phyloP scores from a whole-genome alignment of 1,140 invertebrate genomes.

The Meloidogyne chitwoodi region DNA sequence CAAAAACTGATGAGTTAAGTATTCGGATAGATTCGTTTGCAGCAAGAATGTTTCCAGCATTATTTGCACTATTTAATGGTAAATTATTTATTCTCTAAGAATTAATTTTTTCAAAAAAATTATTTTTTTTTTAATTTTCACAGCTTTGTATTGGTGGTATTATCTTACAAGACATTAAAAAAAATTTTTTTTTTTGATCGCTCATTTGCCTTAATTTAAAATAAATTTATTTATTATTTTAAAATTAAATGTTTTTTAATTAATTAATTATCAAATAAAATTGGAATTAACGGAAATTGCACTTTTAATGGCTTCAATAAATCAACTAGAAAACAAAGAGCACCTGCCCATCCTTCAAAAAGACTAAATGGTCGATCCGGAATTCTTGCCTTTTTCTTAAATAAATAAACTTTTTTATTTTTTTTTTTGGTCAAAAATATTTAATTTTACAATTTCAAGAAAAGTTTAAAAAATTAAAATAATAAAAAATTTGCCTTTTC shows the following conservation, averaged over 20 bases:
- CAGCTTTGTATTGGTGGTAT: slow-evolving; percentile 59
- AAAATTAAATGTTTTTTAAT: background rate
- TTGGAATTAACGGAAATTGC: slow-evolving; percentile 76
- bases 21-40: slow-evolving; percentile 51
- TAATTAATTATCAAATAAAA: slow-evolving; percentile 10
- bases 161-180: slow-evolving; percentile 39
- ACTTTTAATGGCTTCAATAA: slow-evolving; percentile 71
- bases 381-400: slow-evolving; percentile 61
- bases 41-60: slow-evolving; percentile 48
- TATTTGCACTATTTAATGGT: slow-evolving; percentile 54
- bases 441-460: no score
- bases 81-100: no score
- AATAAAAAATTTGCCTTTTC: no score
- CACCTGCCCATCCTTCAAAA: slow-evolving; percentile 80
- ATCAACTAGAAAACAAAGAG: slow-evolving; percentile 76
- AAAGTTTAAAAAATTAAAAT: no score
- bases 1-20: slow-evolving; percentile 34
- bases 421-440: no score
- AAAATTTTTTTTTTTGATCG: background rate
- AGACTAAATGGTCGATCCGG: slow-evolving; percentile 78
- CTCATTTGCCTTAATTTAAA: background rate
- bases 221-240: background rate
- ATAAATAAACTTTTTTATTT: no score
- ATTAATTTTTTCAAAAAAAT: no score
- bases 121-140: slow-evolving; percentile 26